phyloP scores from a whole-genome alignment of 2,888 invertebrate genomes.

The Cephalotes varians region DNA sequence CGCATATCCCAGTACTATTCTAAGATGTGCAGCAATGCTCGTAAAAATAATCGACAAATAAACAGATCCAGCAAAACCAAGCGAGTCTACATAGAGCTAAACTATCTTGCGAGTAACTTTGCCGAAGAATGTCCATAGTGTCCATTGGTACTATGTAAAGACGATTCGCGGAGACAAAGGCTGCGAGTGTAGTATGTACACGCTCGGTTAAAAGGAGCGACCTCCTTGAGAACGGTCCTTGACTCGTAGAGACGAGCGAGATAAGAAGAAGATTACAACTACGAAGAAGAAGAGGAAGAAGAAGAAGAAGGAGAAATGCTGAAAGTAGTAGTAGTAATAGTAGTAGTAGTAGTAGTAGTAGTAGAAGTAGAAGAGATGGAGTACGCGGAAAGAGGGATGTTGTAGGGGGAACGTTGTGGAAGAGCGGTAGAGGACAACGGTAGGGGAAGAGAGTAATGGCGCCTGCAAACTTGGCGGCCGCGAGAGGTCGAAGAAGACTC shows the following conservation, averaged over 20 bases:
- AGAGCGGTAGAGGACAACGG: slow-evolving; percentile 64
- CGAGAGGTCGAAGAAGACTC: slow-evolving; percentile 73
- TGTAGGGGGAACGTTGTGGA: slow-evolving; percentile 63
- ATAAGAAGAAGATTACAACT: slow-evolving; percentile 69
- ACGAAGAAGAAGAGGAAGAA: slow-evolving; percentile 45
- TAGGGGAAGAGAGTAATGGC: slow-evolving; percentile 74
- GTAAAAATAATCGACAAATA: slow-evolving; percentile 2
- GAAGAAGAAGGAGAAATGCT: slow-evolving; percentile 56
- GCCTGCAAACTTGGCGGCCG: slow-evolving; percentile 73
- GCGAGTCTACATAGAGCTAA: slow-evolving; percentile 3
- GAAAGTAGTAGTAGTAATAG: slow-evolving; percentile 60
- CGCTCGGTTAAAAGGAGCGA: slow-evolving; percentile 81
- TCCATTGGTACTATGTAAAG: slow-evolving; percentile 58
- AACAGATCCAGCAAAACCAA: not conserved
- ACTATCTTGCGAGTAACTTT: not conserved
- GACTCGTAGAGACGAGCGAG: slow-evolving; percentile 81
- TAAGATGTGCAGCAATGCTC: not conserved
- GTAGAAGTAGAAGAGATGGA: slow-evolving; percentile 55
- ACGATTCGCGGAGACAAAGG: slow-evolving; percentile 72
- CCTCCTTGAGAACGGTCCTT: slow-evolving; percentile 86
- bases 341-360: slow-evolving; percentile 51
- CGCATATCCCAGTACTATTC: not conserved
- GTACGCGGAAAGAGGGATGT: slow-evolving; percentile 57
- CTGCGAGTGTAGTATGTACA: slow-evolving; percentile 65
- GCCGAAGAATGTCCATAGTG: not conserved